Percentiles rank a stretch among this genome's conserved stretches.
Conservation (phyloP, 2,888 invertebrate genomes). For the Lysandra bellargus region DNA sequence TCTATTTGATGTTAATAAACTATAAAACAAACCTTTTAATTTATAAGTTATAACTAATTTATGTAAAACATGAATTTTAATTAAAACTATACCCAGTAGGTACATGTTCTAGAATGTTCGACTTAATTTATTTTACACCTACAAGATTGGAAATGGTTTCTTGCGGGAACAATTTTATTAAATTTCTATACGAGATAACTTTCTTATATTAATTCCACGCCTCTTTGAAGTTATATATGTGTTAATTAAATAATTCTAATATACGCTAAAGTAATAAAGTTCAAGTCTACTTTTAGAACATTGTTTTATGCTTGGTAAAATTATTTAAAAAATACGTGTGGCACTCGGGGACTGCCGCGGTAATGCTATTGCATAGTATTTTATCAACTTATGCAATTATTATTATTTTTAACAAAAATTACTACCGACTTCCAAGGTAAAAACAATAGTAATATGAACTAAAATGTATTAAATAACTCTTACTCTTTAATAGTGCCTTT, state of each 20-base stretch:
- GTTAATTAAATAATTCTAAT: constrained; percentile 32
- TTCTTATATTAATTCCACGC: constrained; percentile 39
- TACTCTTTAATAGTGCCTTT: too few species aligned
- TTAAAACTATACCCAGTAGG: constrained; percentile 18
- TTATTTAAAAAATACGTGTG: too few species aligned
- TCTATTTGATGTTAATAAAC: too few species aligned
- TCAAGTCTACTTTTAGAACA: background rate
- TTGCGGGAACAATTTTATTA: constrained; percentile 49
- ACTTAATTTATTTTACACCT: constrained; percentile 30
- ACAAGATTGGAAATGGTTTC: constrained; percentile 50
- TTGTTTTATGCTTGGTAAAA: background rate
- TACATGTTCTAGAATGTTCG: constrained; percentile 28
- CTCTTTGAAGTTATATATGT: constrained; percentile 37
- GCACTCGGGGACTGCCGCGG: too few species aligned
- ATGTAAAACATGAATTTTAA: background rate
- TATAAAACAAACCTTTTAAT: too few species aligned
- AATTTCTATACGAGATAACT: constrained; percentile 42
- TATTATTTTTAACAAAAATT: too few species aligned
- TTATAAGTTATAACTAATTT: background rate
- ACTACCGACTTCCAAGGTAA: too few species aligned
- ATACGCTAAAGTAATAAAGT: background rate
- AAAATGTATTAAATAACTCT: too few species aligned
- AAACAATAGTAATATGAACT: too few species aligned
- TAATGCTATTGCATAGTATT: too few species aligned
- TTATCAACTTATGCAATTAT: too few species aligned